These are phyloP conservation scores for Drosophila pegasa DNA, from an alignment of 2,888 invertebrate genomes.

Conservation along the genomic window DNA sequence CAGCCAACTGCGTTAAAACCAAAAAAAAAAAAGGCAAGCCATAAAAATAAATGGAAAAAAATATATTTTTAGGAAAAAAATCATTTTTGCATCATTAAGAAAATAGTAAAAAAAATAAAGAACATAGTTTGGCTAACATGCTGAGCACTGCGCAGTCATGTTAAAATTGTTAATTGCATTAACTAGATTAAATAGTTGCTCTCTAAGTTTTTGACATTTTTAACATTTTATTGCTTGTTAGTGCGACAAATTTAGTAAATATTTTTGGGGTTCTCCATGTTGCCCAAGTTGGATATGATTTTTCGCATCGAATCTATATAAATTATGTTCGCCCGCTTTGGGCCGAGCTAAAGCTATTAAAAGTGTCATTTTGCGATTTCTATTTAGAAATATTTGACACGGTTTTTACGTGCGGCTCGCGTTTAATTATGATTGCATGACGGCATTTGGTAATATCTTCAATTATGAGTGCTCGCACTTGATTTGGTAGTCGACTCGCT, in stretches of 20 bases:
- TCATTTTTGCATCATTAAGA: conserved; percentile 43
- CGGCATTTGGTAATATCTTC: conserved; percentile 42
- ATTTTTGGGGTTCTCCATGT: conserved; percentile 62
- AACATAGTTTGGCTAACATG: conserved; percentile 45
- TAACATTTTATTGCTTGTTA: conserved; percentile 83
- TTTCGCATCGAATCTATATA: conserved; percentile 23
- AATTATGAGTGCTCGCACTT: conserved; percentile 17
- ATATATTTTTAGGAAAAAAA: conserved; percentile 1
- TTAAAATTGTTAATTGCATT: conserved; percentile 83
- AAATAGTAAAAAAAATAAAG: neutral
- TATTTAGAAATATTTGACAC: conserved; percentile 78
- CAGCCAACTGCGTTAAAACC: conserved; percentile 71
- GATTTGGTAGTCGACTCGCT: neutral
- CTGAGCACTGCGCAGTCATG: conserved; percentile 78
- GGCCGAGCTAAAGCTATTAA: conserved; percentile 51
- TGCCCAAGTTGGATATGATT: conserved; percentile 40
- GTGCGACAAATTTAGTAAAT: conserved; percentile 81
- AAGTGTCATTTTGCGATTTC: conserved; percentile 70
- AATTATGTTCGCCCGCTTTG: conserved; percentile 74
- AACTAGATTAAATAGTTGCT: conserved; percentile 83
- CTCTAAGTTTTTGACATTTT: conserved; percentile 72
- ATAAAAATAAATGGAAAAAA: neutral
- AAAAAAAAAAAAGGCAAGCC: conserved; percentile 23
- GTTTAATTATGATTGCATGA: conserved; percentile 54
- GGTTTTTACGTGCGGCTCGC: conserved; percentile 52